Evolutionary conservation across 2,888 invertebrate species (phyloP), one percentile per base, ranked within the genome.

Genomic region (Rotaria macrura): DNA sequence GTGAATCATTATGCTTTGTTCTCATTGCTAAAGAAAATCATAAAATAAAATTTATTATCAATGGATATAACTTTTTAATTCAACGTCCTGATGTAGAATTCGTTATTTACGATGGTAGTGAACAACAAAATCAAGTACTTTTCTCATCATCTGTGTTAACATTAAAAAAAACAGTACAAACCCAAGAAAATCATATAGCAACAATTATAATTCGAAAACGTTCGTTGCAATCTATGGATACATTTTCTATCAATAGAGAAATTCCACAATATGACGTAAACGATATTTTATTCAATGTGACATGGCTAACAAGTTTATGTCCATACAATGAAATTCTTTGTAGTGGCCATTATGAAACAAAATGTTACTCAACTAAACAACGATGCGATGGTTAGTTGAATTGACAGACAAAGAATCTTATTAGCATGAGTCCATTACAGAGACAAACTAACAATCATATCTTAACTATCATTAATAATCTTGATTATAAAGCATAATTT

Each of bases 341-440:
- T 43, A 29, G 65, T 65, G 79, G 79, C 7, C 79, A 14, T 43
- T 79, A n/a, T 79, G 79, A 79, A 79, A 38, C 14, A 43, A 79
- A 79, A 79, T 79, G 79, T n/a, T 79, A 79, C 43, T 14, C 79
- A 25, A 25, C 25, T 25, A 1, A 79, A 12, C 43, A 79, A 43
- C 79, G 79, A 43, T 79, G 79, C 43, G 79, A 79, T 79, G 79
- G 79, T 79, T 29, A 29, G 65, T 29, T 34, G n/a, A n/a, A n/a
- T n/a, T n/a, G n/a, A n/a, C n/a, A n/a, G n/a, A n/a, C n/a, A n/a
- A n/a, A n/a, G n/a, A n/a, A n/a, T n/a, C n/a, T n/a, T n/a, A n/a
- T n/a, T n/a, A n/a, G n/a, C n/a, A n/a, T n/a, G n/a, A n/a, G n/a
- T n/a, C n/a, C n/a, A n/a, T n/a, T n/a, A n/a, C n/a, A n/a, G n/a